Conservation (phyloP, 2,113 vertebrate genomes). For the Scomber scombrus region DNA sequence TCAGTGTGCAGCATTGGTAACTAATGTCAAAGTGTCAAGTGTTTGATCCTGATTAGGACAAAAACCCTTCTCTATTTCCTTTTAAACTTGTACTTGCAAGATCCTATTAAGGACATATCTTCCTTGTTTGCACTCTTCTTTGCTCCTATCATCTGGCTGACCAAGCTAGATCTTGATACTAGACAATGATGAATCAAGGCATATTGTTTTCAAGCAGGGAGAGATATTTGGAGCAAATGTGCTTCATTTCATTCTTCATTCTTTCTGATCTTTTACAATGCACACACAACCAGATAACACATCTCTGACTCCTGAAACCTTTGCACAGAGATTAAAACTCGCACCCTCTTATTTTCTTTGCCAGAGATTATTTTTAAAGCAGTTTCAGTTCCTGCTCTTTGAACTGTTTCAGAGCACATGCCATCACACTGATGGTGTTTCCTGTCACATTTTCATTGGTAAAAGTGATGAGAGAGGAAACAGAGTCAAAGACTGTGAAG, state of each 20-base stretch:
- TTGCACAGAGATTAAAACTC: not conserved
- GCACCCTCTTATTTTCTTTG: not conserved
- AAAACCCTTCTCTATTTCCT: not conserved
- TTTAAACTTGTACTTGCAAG: too few species aligned
- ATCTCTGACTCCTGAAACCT: not conserved
- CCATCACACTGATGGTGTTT: conserved; percentile 3
- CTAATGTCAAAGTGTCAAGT: too few species aligned
- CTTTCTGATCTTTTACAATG: not conserved
- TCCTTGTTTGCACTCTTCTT: too few species aligned
- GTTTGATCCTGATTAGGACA: not conserved
- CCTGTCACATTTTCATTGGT: conserved; percentile 19
- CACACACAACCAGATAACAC: not conserved
- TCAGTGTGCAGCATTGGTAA: too few species aligned
- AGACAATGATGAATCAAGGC: too few species aligned
- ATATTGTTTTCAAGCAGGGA: too few species aligned
- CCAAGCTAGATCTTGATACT: too few species aligned
- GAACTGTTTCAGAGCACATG: not conserved
- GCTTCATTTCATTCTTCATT: not conserved
- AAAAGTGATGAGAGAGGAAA: conserved; percentile 40
- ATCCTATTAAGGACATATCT: too few species aligned
- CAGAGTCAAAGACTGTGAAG: not conserved
- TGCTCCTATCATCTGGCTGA: too few species aligned
- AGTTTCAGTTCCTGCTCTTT: conserved; percentile 60
- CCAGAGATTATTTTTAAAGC: not conserved
- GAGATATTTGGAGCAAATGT: not conserved